These are phyloP conservation scores for Premnoplex brunnescens DNA, from an alignment of 2,797 vertebrate species.

Conservation along the genomic window DNA sequence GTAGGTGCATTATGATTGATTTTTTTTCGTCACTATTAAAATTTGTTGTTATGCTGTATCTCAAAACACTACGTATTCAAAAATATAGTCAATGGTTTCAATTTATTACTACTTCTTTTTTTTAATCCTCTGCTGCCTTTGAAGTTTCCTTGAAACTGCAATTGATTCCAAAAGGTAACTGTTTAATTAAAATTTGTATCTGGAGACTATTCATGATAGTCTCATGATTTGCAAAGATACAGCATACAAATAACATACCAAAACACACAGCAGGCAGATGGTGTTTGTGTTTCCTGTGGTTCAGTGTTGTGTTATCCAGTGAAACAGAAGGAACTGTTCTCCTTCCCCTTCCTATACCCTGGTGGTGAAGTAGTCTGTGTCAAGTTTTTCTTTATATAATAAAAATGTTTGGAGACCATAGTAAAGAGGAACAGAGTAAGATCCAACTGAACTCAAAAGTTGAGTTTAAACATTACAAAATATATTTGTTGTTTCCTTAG, in stretches of 20 bases:
- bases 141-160: conserved; percentile 84
- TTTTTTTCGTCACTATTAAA: background rate
- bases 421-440: background rate
- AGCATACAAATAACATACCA: conserved; percentile 9
- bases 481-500: background rate
- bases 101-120: conserved; percentile 76
- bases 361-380: background rate
- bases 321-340: background rate
- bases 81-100: conserved; percentile 42
- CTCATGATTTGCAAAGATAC: background rate
- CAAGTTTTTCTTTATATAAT: background rate
- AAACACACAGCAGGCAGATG: conserved; percentile 40
- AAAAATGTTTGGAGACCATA: background rate
- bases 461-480: background rate
- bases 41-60: conserved; percentile 18
- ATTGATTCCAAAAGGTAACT: conserved; percentile 86
- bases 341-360: background rate
- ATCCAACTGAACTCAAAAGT: background rate
- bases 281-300: conserved; percentile 54
- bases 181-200: conserved; percentile 43
- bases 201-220: background rate
- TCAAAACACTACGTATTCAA: conserved; percentile 32
- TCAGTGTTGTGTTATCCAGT: background rate
- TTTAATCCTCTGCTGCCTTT: conserved; percentile 87
- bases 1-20: background rate